A percentile compares a stretch with the other conserved stretches of the same genome.
phyloP scores from a whole-genome alignment of 2,113 vertebrate genomes.

The Enhydra lutris region DNA sequence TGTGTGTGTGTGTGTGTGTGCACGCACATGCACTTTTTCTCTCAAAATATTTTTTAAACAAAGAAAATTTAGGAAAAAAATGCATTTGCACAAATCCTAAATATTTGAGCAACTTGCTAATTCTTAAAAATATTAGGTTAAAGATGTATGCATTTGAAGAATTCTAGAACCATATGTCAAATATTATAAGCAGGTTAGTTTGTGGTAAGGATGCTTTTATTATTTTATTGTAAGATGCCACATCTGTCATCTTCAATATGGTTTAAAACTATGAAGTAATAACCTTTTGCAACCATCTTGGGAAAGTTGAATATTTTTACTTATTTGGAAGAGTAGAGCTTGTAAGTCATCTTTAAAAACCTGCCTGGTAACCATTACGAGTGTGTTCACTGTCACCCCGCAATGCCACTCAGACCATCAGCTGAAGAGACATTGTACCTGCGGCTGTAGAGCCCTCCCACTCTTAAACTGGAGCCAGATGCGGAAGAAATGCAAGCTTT shows the following conservation, averaged over 20 bases:
- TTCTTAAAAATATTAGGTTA: not conserved
- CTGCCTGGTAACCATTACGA: slow-evolving; percentile 1
- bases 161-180: not conserved
- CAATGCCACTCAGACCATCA: slow-evolving; percentile 51
- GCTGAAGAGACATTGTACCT: slow-evolving; percentile 75
- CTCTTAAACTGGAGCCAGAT: slow-evolving; percentile 60
- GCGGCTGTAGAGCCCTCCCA: slow-evolving; percentile 65
- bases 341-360: not conserved
- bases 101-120: not conserved
- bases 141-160: not conserved
- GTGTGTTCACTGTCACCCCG: not conserved
- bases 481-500: slow-evolving; percentile 72
- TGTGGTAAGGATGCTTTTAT: not conserved
- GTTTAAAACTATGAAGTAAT: not conserved
- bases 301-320: not conserved
- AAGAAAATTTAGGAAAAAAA: not conserved
- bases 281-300: not conserved
- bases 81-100: not conserved
- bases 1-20: too few relatives aligned
- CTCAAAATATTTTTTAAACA: not conserved
- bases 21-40: not conserved
- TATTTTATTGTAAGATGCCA: slow-evolving; percentile 16
- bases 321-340: not conserved
- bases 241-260: not conserved
- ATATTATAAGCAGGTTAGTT: not conserved